phyloP scores from a whole-genome alignment of 2,797 vertebrate genomes.

The Spinus olivaceus region DNA sequence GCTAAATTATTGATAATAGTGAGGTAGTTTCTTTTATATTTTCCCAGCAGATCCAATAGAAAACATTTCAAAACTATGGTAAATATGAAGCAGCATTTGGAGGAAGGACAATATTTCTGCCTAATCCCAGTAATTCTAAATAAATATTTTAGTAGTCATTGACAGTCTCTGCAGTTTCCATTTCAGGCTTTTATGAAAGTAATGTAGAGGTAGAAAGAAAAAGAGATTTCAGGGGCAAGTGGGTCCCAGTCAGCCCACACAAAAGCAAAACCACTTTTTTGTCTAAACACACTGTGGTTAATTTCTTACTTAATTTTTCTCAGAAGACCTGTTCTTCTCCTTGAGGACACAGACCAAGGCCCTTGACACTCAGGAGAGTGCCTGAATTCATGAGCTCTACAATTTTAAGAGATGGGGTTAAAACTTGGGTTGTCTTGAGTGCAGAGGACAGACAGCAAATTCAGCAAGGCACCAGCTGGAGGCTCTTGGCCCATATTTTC shows the following conservation, averaged over 20 bases:
- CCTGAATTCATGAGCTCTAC: neutral
- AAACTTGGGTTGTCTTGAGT: neutral
- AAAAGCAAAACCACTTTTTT: neutral
- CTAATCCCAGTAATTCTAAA: neutral
- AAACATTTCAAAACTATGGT: neutral
- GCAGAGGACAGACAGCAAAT: neutral
- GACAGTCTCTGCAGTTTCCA: neutral
- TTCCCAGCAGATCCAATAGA: neutral
- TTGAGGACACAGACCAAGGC: neutral
- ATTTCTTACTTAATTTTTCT: neutral
- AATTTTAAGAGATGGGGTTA: neutral
- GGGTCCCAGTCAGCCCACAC: neutral
- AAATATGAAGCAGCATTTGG: neutral
- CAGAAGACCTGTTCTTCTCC: neutral
- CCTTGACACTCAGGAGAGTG: neutral
- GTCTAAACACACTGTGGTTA: neutral
- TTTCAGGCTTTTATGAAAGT: neutral
- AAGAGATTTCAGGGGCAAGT: neutral
- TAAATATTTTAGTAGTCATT: neutral
- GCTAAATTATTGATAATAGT: neutral
- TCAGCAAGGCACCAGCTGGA: neutral
- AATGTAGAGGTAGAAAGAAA: neutral
- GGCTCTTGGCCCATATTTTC: neutral
- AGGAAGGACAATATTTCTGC: neutral
- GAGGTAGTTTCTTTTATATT: neutral